Evolutionary conservation across 1,140 invertebrate genomes (phyloP).

Genomic region (Lycorma delicatula): DNA sequence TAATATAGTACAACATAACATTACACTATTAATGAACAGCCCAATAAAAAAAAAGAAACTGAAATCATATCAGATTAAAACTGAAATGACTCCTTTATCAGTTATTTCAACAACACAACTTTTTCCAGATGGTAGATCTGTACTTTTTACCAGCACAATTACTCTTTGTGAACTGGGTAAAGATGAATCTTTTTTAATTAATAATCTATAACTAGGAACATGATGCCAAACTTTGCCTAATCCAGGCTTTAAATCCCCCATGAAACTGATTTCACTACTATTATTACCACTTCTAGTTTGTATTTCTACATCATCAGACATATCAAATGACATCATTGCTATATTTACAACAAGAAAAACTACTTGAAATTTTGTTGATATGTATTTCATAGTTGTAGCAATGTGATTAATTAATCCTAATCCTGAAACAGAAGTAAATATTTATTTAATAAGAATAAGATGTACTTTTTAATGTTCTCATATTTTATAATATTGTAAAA

Average conservation of each 20-base stretch:
- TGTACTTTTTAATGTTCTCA: not conserved
- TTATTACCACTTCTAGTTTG: not conserved
- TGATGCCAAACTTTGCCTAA: conserved; percentile 28
- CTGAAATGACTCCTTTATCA: too few species aligned
- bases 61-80: too few species aligned
- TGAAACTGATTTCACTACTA: not conserved
- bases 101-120: conserved; percentile 7
- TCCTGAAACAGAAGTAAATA: conserved; percentile 23
- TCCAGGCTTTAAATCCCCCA: conserved; percentile 16
- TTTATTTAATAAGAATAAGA: not conserved
- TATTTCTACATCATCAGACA: not conserved
- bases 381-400: conserved; percentile 15
- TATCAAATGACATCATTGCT: conserved; percentile 13
- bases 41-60: too few species aligned
- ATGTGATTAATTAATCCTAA: conserved; percentile 23
- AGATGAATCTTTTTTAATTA: not conserved
- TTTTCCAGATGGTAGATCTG: conserved; percentile 2
- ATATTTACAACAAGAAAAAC: conserved; percentile 20
- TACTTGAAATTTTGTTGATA: conserved; percentile 5
- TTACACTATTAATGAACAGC: too few species aligned
- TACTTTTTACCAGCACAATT: conserved; percentile 15
- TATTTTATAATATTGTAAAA: too few species aligned
- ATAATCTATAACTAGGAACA: conserved; percentile 18
- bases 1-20: too few species aligned
- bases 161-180: not conserved